Evolutionary conservation across 1,140 invertebrate genomes (phyloP), one percentile per base, ranked within the genome.

Genomic region (Lepidurus arcticus): DNA sequence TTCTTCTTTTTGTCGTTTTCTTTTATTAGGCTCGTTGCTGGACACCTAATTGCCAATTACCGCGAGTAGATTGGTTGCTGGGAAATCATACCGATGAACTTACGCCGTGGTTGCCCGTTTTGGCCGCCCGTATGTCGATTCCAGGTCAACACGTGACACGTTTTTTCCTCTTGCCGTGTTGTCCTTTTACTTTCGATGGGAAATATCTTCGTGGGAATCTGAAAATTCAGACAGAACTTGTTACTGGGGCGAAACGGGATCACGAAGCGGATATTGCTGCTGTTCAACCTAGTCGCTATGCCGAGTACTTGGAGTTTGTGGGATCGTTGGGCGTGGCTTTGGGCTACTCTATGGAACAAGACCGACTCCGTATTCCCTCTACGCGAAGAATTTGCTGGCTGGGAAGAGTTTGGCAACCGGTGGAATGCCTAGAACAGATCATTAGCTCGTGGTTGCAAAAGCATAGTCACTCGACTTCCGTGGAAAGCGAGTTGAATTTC

Each of bases 31-130:
- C 86, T 85, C 82, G 78, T 78, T 26, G 88, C 91, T 1, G 88
- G 77, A 89, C 88, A 44, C 88, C 90, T 79, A 84, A 89, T 47
- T 87, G 87, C 75, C 83, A 90, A n/a, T 95, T 92, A 83, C 90
- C 91, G 34, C 87, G 91, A n/a, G 88, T 86, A 65, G 94, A 98
- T 84, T 99, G 96, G 95, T 85, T 99, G 13, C 97, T 99, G 85
- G 97, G 98, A 73, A 99, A 99, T 88, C 98, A 99, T 87, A 97
- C 96, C 65, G 98, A 99, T 88, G 97, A 99, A 84, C 85, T 99
- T 7, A 98, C 97, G 43, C 96, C 97, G 7, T 99, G 97, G 97
- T 92, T 99, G 81, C 96, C 97, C 45, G 91, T 98, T 1, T 91
- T 99, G 78, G 92, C 96, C 47, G 90, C 93, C 0, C 89, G 88